A percentile compares a stretch with the other conserved stretches of the same genome.
phyloP scores from a whole-genome alignment of 30 jellyfish, hydroid and myxozoan genomes.

The Nemopilema nomurai region DNA sequence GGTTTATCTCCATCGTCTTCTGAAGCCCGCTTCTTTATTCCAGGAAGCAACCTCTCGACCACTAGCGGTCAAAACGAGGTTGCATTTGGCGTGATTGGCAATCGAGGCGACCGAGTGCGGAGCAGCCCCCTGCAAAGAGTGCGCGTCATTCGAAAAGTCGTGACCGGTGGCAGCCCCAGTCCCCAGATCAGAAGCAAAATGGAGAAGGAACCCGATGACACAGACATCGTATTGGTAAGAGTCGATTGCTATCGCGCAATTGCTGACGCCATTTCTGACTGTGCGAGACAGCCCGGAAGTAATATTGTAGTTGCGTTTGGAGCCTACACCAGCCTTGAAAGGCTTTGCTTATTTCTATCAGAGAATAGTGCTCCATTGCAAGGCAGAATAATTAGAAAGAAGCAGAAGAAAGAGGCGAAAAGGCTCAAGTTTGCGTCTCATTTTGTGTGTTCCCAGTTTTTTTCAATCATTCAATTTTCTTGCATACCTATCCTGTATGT shows the following conservation, averaged over 20 bases:
- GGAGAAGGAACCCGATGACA: constrained; percentile 20
- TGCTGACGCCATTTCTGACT: too few species aligned
- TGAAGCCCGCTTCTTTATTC: not conserved
- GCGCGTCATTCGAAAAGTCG: constrained; percentile 17
- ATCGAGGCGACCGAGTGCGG: constrained; percentile 31
- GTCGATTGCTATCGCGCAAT: not conserved
- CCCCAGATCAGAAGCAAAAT: constrained; percentile 5
- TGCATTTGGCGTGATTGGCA: constrained; percentile 46
- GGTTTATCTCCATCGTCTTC: not conserved
- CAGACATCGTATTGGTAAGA: constrained; percentile 60
- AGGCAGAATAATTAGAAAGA: too few species aligned
- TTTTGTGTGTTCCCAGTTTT: too few species aligned
- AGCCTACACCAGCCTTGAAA: too few species aligned
- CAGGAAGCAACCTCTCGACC: constrained; percentile 63
- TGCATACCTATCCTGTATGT: too few species aligned
- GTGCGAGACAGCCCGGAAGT: too few species aligned
- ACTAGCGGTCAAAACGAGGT: constrained; percentile 46
- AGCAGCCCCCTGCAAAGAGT: constrained; percentile 53
- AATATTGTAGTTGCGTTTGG: too few species aligned
- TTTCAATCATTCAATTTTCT: too few species aligned
- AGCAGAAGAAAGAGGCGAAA: too few species aligned
- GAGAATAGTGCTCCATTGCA: too few species aligned
- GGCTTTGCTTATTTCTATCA: too few species aligned
- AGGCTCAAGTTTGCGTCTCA: too few species aligned
- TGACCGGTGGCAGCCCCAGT: constrained; percentile 39